Evolutionary conservation across 1,140 invertebrate species (phyloP).

Genomic region (Papilio glaucus): DNA sequence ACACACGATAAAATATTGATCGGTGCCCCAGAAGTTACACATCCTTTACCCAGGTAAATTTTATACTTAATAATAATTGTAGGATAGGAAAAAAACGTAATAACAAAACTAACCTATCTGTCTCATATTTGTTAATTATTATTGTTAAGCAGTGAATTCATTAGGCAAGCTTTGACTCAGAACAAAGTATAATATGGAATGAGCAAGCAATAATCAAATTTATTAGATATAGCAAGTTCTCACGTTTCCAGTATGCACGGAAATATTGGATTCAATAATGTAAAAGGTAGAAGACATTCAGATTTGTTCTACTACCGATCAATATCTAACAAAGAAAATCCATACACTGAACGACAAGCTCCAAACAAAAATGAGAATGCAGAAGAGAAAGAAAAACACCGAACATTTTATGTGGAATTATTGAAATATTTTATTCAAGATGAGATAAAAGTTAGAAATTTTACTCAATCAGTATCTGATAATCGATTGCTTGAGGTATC

Average conservation of each 20-base stretch:
- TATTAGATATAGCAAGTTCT: neutral
- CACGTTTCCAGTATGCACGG: conserved; percentile 56
- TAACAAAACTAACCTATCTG: no score
- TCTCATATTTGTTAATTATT: no score
- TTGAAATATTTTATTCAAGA: conserved; percentile 69
- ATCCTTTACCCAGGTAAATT: conserved; percentile 87
- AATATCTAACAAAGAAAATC: conserved; percentile 30
- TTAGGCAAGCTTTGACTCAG: no score
- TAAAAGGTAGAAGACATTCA: conserved; percentile 33
- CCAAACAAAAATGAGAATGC: conserved; percentile 46
- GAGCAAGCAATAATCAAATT: no score
- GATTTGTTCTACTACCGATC: neutral
- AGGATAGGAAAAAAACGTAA: no score
- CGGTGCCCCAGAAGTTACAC: conserved; percentile 85
- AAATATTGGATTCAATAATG: conserved; percentile 54
- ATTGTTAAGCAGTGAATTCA: no score
- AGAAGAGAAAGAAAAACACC: conserved; percentile 61
- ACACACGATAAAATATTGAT: conserved; percentile 86
- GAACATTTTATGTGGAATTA: conserved; percentile 66
- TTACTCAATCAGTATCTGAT: conserved; percentile 68
- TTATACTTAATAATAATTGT: no score
- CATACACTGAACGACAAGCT: conserved; percentile 22
- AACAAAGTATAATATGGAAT: no score
- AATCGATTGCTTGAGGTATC: conserved; percentile 76
- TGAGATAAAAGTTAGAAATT: conserved; percentile 53